Percentiles rank a stretch among this genome's conserved stretches.
Evolutionary conservation across 2,113 vertebrate species (phyloP).

Genomic region (Tachysurus vachellii): DNA sequence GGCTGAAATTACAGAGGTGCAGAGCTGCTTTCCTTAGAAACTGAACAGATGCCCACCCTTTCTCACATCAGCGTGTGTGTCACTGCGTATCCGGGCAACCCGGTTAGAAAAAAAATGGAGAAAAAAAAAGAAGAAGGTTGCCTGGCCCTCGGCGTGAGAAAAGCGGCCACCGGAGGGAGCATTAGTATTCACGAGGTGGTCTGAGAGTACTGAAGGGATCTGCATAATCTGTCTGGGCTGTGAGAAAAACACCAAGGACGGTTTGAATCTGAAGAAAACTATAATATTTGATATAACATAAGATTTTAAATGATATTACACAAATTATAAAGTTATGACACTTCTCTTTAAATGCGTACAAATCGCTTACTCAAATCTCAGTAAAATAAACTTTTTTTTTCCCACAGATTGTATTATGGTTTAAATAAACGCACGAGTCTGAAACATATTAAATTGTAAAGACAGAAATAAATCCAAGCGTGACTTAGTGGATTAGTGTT

Average conservation of each 20-base stretch:
- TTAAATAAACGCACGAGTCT: neutral
- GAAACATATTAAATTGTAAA: neutral
- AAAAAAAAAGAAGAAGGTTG: slow-evolving; percentile 27
- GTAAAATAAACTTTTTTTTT: neutral
- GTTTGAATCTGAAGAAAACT: neutral
- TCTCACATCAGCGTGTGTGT: slow-evolving; percentile 65
- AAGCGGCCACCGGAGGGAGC: slow-evolving; percentile 28
- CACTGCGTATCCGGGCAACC: slow-evolving; percentile 65
- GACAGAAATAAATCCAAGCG: neutral
- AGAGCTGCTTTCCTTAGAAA: slow-evolving; percentile 27
- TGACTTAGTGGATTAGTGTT: neutral
- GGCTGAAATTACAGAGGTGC: slow-evolving; percentile 1
- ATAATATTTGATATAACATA: neutral
- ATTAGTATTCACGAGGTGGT: slow-evolving; percentile 69
- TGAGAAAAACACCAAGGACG: slow-evolving; percentile 27
- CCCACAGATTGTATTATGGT: neutral
- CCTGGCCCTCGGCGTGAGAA: slow-evolving; percentile 54
- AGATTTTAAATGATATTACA: neutral
- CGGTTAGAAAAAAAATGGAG: neutral
- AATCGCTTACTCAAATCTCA: neutral
- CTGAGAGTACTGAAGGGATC: slow-evolving; percentile 23
- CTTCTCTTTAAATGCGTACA: neutral
- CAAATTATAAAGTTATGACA: neutral
- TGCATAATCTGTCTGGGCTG: slow-evolving; percentile 55
- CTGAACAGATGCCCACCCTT: slow-evolving; percentile 48